Percentiles rank a stretch among this genome's conserved stretches.
phyloP scores from a whole-genome alignment of 2,888 invertebrate species.

The Hedya salicella region DNA sequence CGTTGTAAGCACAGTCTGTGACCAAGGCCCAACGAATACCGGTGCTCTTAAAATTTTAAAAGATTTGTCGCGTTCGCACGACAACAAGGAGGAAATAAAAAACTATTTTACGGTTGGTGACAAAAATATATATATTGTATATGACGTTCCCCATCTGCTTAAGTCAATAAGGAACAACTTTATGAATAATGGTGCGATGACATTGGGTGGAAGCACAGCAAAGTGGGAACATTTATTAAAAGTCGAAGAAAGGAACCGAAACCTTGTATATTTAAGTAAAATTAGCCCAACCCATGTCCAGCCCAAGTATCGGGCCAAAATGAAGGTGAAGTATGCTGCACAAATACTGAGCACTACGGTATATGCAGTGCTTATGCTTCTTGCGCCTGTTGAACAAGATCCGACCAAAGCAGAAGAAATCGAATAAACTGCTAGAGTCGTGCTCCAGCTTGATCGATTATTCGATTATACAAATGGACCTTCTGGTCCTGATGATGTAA shows the following conservation, averaged over 20 bases:
- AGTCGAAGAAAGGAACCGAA: neutral
- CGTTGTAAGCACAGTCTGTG: conserved; percentile 38
- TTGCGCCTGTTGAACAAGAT: conserved; percentile 9
- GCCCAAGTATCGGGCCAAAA: conserved; percentile 1
- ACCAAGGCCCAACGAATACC: conserved; percentile 42
- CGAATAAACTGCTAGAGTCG: neutral
- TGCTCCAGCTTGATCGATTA: too few relatives aligned
- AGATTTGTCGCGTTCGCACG: neutral
- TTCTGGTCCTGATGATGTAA: neutral
- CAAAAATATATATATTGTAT: conserved; percentile 1
- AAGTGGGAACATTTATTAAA: conserved; percentile 4
- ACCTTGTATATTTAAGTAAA: conserved; percentile 3
- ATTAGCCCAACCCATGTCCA: conserved; percentile 10
- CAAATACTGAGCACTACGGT: conserved; percentile 5
- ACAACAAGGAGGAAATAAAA: neutral
- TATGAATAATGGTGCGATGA: neutral
- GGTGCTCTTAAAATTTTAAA: conserved; percentile 13
- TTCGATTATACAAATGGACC: too few relatives aligned
- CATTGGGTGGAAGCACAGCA: neutral
- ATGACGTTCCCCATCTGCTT: neutral
- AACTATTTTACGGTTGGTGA: neutral
- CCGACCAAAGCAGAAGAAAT: conserved; percentile 28
- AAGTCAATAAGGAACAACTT: conserved; percentile 4
- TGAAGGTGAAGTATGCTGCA: neutral
- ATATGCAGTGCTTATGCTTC: conserved; percentile 10